Evolutionary conservation across 1,140 invertebrate genomes (phyloP), one percentile per base, ranked within the genome.

Genomic region (Heliothis virescens): DNA sequence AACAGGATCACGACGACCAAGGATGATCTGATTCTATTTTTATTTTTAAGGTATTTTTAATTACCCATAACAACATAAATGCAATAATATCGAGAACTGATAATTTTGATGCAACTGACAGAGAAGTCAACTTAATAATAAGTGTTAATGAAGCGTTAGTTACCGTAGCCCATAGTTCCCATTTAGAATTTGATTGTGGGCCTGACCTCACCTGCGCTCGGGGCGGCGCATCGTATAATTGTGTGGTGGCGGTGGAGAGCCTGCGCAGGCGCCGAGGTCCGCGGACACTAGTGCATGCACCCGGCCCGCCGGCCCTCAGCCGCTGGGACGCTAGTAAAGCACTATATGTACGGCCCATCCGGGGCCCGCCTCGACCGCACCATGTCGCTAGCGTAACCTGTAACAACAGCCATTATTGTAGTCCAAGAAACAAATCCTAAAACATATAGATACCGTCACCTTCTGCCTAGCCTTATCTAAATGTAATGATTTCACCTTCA

Each of bases 201-300:
- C 80, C 91, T 92, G 85, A 94, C 92, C 92, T 94, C 89, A 94
- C 92, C 92, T 94, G 89, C 86, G 91, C 89, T 87, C 89, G 76
- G 3, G 89, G 87, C 13, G 89, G 89, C 76, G 87, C 87, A 53
- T 92, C 92, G 79, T 86, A 90, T 5, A 92, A 85, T 21, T 91
- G 90, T 0, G 91, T 91, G 60, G 91, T 89, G 9, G 90, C 92
- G 1, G 91, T 93, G 12, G 90, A 90, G 4, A 91, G 83, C 0
- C 92, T 83, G 13, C 82, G 85, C n/a, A 92, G 80, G 0, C 86
- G 79, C 0, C 88, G 87, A 0, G 87, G 78, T 18, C 87, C 80
- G 26, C 86, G 79, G 15, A 89, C 86, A 1, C 83, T 74, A 2
- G 79, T 77, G 50, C 87, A 80, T 0, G 76, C 82, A 2, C 80